Base-by-base conservation (phyloP, 2,888 invertebrate genomes). In the Epinotia demarniana region DNA sequence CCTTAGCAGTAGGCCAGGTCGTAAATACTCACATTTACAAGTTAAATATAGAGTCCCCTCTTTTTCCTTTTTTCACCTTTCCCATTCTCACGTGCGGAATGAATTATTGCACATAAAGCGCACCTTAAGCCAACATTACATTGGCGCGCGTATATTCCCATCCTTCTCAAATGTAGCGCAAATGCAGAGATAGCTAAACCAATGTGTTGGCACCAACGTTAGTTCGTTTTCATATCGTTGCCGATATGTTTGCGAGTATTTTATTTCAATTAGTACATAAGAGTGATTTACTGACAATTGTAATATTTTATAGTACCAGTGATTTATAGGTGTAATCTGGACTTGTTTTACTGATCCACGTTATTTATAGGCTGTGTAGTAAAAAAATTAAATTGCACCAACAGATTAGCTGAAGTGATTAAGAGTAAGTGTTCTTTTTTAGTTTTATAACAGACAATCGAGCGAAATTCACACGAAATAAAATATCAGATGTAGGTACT, bases 41-140 rank as follows among this genome's bases (percentile, higher is more conserved):
- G 88, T 91, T 90, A 92, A 92, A 92, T 91, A 92, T 89, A 89
- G 89, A 90, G 90, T 60, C 89, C 81, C 84, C 83, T 87, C 87
- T 85, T 85, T 84, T 77, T 72, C 77, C 82, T 85, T 82, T 79
- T 69, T 69, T 69, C 69, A 69, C 69, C 69, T 83, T 83, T 82
- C 82, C 88, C 85, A 87, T 89, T 90, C 89, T 86, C 86, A 86
- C 85, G 81, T 83, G 80, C 82, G 79, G 81, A 69, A 69, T 88
- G 87, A 90, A 87, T 88, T 91, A 89, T 89, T 84, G 86, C 86
- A 82, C 84, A 86, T 86, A 87, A 86, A 89, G 82, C 77, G 82
- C 79, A 76, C 62, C 33, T 53, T 62, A 61, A 49, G 53, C 70
- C 61, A 70, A 27, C 39, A 33, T 60, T 11, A 62, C 39, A 49